A percentile compares a stretch with the other conserved stretches of the same genome.
These are phyloP conservation scores for Mormyrus lacerda DNA, from an alignment of 2,113 vertebrate species.

Conservation along the genomic window DNA sequence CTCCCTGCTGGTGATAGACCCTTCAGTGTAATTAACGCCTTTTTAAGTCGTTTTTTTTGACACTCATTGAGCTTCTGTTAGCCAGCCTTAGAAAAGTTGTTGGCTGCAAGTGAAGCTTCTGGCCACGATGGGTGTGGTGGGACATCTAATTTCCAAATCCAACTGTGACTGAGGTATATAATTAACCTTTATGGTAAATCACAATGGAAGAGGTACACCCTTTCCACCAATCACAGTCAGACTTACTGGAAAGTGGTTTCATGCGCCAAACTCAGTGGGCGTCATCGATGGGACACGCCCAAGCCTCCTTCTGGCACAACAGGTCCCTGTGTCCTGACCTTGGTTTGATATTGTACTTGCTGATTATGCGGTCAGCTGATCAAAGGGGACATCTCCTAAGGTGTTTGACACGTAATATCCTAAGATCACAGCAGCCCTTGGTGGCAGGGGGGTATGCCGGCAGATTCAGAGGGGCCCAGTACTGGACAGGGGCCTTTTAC, in stretches of 20 bases:
- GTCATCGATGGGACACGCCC: background rate
- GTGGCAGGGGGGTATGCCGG: background rate
- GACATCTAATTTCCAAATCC: background rate
- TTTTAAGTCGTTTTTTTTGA: slow-evolving; percentile 30
- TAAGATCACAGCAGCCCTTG: background rate
- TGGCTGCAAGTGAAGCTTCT: background rate
- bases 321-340: background rate
- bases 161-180: slow-evolving; percentile 9
- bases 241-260: background rate
- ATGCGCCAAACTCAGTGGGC: background rate
- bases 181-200: slow-evolving; percentile 23
- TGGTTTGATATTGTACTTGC: background rate
- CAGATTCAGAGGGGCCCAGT: background rate
- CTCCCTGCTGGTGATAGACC: slow-evolving; percentile 17
- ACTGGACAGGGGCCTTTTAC: background rate
- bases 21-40: slow-evolving; percentile 34
- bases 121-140: background rate
- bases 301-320: background rate
- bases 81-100: slow-evolving; percentile 22
- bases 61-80: slow-evolving; percentile 30
- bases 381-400: background rate
- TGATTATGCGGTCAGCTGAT: background rate
- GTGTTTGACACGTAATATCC: background rate
- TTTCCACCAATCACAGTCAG: background rate
- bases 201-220: background rate